These are phyloP conservation scores for Otus sunia DNA, from an alignment of 2,113 vertebrate genomes.

Conservation along the genomic window DNA sequence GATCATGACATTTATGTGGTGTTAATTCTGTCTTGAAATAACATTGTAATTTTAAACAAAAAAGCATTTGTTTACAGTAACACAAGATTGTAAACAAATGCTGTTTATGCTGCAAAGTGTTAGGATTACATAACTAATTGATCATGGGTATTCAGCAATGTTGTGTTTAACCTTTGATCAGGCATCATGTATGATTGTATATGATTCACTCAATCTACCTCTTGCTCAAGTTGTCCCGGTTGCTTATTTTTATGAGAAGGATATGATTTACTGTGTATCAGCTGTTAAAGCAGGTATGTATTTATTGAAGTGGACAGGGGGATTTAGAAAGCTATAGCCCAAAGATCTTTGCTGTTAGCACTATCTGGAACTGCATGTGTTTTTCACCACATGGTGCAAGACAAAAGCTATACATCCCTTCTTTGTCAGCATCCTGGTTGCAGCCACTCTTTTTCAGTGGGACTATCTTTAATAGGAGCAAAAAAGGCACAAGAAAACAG, in stretches of 20 bases:
- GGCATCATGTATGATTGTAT: not conserved
- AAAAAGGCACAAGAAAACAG: not conserved
- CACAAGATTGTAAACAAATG: not conserved
- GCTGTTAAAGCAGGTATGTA: not conserved
- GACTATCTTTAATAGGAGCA: not conserved
- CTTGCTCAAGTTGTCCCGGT: not conserved
- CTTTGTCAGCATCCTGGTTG: not conserved
- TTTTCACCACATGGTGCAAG: not conserved
- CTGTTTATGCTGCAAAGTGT: not conserved
- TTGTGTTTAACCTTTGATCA: not conserved
- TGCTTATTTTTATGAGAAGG: not conserved
- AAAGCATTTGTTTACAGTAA: no score
- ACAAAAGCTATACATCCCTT: not conserved
- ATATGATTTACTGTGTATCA: not conserved
- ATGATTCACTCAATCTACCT: not conserved
- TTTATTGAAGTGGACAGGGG: not conserved
- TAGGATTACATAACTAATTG: not conserved
- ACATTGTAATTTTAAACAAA: no score
- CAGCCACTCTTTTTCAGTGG: not conserved
- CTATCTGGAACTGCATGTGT: not conserved
- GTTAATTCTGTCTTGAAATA: not conserved
- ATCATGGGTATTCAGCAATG: not conserved
- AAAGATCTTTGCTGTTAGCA: not conserved
- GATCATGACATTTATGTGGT: not conserved
- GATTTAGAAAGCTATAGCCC: not conserved